These are phyloP conservation scores for Clarias batrachus DNA, from an alignment of 2,113 vertebrate species.

Conservation along the genomic window DNA sequence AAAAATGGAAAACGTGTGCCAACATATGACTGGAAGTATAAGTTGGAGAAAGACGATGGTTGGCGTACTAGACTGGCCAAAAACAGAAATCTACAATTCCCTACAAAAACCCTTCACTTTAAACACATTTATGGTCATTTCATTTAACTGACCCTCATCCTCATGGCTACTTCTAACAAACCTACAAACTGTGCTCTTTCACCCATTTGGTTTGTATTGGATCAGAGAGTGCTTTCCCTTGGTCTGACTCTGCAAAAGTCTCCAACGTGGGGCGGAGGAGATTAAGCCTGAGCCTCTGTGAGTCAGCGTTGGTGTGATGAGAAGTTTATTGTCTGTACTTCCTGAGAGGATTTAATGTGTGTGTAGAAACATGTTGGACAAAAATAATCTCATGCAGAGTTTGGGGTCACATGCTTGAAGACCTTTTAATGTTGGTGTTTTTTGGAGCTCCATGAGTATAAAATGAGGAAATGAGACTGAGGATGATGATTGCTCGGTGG, in stretches of 20 bases:
- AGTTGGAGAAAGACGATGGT: no score
- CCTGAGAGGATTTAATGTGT: slow-evolving; percentile 22
- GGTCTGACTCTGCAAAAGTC: not conserved
- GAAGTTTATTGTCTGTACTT: slow-evolving; percentile 9
- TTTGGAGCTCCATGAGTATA: slow-evolving; percentile 2
- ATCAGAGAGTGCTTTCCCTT: not conserved
- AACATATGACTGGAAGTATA: no score
- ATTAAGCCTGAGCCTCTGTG: not conserved
- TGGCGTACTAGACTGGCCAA: no score
- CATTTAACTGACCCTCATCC: no score
- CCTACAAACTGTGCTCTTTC: slow-evolving; percentile 2
- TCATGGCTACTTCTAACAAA: not conserved
- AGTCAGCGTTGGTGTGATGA: slow-evolving; percentile 33
- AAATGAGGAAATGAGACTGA: slow-evolving; percentile 18
- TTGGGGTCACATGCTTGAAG: not conserved
- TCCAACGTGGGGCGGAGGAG: not conserved
- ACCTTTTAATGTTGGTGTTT: not conserved
- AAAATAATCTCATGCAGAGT: not conserved
- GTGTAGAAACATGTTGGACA: not conserved
- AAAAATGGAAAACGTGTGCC: no score
- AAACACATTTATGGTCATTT: no score
- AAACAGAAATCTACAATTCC: no score
- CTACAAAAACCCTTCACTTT: no score
- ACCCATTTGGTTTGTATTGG: slow-evolving; percentile 13
- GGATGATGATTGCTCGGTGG: slow-evolving; percentile 10